Percentiles rank a stretch among this genome's conserved stretches.
Evolutionary conservation across 2,888 invertebrate species (phyloP).

Genomic region (Rosalia funebris): DNA sequence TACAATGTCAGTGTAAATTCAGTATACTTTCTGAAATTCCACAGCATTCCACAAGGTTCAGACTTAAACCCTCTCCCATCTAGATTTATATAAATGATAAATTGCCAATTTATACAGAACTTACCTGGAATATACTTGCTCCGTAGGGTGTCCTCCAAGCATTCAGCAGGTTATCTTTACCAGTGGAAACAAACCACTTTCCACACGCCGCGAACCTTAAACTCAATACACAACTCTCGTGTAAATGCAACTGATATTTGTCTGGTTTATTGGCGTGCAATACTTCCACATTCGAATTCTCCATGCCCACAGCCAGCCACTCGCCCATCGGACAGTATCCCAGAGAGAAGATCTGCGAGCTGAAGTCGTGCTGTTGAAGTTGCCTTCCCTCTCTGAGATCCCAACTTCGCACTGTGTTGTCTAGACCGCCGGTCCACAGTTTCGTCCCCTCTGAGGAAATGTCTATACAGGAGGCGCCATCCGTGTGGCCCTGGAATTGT

Average conservation of each 20-base stretch:
- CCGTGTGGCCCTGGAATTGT: constrained; percentile 95
- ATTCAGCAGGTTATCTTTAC: constrained; percentile 96
- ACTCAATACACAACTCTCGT: constrained; percentile 96
- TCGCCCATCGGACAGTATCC: constrained; percentile 96
- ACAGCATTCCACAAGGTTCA: too few species aligned
- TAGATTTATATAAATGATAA: too few species aligned
- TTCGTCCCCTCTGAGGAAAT: constrained; percentile 80
- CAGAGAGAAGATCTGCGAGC: constrained; percentile 84
- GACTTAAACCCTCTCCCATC: too few species aligned
- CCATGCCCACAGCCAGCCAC: constrained; percentile 98
- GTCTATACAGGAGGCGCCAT: constrained; percentile 94
- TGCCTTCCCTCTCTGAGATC: constrained; percentile 93
- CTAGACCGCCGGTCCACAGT: constrained; percentile 75
- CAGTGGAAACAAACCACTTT: constrained; percentile 99
- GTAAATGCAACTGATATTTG: constrained; percentile 94
- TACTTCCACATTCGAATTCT: constrained; percentile 96
- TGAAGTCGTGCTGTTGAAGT: constrained; percentile 94
- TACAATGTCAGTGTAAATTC: too few species aligned
- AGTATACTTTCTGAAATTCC: too few species aligned
- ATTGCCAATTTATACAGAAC: not conserved
- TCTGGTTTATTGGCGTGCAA: constrained; percentile 90
- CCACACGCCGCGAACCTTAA: constrained; percentile 94
- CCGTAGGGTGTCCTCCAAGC: constrained; percentile 99
- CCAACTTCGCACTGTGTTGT: constrained; percentile 97
- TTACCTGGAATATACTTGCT: constrained; percentile 96